Conservation (phyloP, 2,888 invertebrate species). For the Drepanosiphum platanoidis region DNA sequence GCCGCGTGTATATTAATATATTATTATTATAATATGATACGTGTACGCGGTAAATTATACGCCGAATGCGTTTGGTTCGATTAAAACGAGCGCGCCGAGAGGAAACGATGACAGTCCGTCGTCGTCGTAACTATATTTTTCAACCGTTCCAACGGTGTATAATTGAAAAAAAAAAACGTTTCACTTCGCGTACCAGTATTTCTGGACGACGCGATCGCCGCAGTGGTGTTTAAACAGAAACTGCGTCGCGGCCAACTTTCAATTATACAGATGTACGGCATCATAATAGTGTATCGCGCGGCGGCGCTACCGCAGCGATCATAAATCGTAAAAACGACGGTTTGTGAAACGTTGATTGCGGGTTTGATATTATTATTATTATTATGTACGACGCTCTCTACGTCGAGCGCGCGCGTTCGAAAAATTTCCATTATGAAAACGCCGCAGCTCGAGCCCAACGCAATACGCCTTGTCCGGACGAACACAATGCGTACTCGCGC, state of each 20-base stretch:
- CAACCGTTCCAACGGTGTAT: neutral
- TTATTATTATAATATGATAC: neutral
- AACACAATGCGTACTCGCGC: neutral
- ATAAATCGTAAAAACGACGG: constrained; percentile 37
- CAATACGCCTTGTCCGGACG: neutral
- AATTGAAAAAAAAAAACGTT: neutral
- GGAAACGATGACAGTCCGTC: constrained; percentile 40
- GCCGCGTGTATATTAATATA: neutral
- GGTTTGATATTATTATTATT: neutral
- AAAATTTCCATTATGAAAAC: too few species aligned
- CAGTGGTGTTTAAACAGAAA: neutral
- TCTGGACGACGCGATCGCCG: constrained; percentile 18
- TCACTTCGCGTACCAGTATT: constrained; percentile 20
- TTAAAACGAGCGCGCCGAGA: constrained; percentile 12
- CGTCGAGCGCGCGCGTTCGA: too few species aligned
- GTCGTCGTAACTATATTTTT: constrained; percentile 28
- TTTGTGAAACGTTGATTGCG: neutral
- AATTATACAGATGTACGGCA: neutral
- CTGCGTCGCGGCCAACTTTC: too few species aligned
- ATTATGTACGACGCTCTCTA: neutral
- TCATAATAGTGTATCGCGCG: too few species aligned
- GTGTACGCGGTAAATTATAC: neutral
- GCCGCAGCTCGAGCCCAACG: neutral
- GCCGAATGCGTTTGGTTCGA: constrained; percentile 33
- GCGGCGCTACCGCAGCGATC: too few species aligned